phyloP scores from a whole-genome alignment of 2,797 vertebrate species.

The Heterohyrax brucei region DNA sequence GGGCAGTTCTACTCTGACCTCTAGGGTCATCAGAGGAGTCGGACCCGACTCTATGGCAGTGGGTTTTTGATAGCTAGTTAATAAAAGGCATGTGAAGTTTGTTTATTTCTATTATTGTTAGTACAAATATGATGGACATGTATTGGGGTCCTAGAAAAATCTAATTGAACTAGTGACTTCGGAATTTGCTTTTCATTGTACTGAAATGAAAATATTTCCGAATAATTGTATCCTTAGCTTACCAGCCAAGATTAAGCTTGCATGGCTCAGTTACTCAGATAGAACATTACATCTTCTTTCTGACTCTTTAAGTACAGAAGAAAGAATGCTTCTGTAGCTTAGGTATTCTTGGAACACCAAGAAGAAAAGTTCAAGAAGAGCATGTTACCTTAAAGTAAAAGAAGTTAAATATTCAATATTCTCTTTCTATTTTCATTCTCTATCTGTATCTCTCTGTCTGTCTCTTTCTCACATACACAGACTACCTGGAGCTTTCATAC shows the following conservation, averaged over 20 bases:
- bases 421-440: neutral
- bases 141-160: neutral
- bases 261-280: neutral
- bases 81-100: neutral
- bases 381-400: conserved; percentile 20
- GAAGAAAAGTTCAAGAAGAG: conserved; percentile 19
- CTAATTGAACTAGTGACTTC: neutral
- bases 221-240: neutral
- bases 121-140: neutral
- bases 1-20: too few species aligned
- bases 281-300: neutral
- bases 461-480: neutral
- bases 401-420: neutral
- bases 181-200: neutral
- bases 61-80: neutral
- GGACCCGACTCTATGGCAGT: neutral
- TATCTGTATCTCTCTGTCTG: neutral
- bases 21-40: too few species aligned
- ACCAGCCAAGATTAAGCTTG: neutral
- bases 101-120: neutral
- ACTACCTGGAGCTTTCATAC: neutral
- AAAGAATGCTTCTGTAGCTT: neutral
- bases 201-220: conserved; percentile 10
- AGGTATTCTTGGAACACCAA: neutral
- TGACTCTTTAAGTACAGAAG: conserved; percentile 7